Conservation (phyloP, 2,797 vertebrate genomes). For the Ptychadena robeensis region DNA sequence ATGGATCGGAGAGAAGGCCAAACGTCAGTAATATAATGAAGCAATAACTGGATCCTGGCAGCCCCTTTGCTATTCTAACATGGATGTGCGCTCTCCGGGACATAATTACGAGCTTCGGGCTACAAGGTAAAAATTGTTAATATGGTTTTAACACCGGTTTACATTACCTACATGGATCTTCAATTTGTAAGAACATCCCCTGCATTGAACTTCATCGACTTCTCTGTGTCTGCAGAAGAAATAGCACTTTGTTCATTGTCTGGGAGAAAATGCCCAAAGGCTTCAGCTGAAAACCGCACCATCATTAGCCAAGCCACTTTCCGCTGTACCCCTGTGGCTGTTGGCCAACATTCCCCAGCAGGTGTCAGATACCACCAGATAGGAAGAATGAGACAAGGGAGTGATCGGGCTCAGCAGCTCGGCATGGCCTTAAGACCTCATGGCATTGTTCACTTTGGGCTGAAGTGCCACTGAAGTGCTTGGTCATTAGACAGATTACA, state of each 20-base stretch:
- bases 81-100: neutral
- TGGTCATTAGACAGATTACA: slow-evolving; percentile 31
- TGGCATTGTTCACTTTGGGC: slow-evolving; percentile 2
- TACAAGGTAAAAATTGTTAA: slow-evolving; percentile 45
- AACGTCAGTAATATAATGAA: slow-evolving; percentile 9
- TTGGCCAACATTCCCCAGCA: slow-evolving; percentile 72
- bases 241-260: slow-evolving; percentile 72
- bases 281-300: slow-evolving; percentile 66
- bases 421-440: slow-evolving; percentile 16
- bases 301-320: slow-evolving; percentile 74
- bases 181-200: slow-evolving; percentile 62
- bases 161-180: slow-evolving; percentile 58
- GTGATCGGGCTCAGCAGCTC: slow-evolving; percentile 59
- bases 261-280: slow-evolving; percentile 66
- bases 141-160: slow-evolving; percentile 57
- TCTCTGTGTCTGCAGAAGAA: slow-evolving; percentile 67
- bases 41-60: slow-evolving; percentile 19
- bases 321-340: slow-evolving; percentile 70
- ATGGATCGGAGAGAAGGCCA: neutral
- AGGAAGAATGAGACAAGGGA: slow-evolving; percentile 73
- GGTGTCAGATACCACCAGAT: slow-evolving; percentile 76
- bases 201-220: slow-evolving; percentile 25
- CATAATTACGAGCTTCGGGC: slow-evolving; percentile 44
- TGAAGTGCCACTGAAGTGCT: slow-evolving; percentile 15
- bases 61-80: slow-evolving; percentile 12